Evolutionary conservation across 2,797 vertebrate species (phyloP).

Genomic region (Chiropotes sagulatus): DNA sequence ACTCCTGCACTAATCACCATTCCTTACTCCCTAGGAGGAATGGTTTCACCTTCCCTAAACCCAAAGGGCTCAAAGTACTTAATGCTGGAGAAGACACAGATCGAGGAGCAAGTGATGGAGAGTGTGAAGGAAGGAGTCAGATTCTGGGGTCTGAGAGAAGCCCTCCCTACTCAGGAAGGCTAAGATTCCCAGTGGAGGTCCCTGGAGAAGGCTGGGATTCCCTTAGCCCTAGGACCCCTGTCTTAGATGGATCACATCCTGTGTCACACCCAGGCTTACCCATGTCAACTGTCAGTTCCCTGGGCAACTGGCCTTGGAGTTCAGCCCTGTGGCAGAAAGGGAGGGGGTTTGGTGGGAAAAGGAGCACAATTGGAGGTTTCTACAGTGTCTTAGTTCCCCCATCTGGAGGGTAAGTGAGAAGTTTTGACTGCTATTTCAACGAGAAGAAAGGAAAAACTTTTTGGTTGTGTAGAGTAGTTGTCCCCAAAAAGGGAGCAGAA

Average conservation of each 20-base stretch:
- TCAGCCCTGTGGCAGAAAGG: neutral
- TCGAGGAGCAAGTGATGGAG: neutral
- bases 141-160: neutral
- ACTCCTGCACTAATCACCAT: conserved; percentile 39
- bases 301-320: neutral
- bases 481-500: neutral
- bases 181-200: neutral
- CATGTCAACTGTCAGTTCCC: neutral
- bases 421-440: neutral
- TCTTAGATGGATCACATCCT: neutral
- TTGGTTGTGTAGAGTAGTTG: neutral
- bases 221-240: neutral
- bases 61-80: neutral
- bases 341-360: neutral
- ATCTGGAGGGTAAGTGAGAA: neutral
- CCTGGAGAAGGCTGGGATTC: neutral
- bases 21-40: neutral
- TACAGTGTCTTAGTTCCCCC: neutral
- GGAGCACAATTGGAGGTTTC: neutral
- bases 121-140: neutral
- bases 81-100: neutral
- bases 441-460: neutral
- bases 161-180: neutral
- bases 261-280: neutral
- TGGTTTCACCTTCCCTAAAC: neutral